These are phyloP conservation scores for Onychostruthus taczanowskii DNA, from an alignment of 2,113 vertebrate species.

Conservation along the genomic window DNA sequence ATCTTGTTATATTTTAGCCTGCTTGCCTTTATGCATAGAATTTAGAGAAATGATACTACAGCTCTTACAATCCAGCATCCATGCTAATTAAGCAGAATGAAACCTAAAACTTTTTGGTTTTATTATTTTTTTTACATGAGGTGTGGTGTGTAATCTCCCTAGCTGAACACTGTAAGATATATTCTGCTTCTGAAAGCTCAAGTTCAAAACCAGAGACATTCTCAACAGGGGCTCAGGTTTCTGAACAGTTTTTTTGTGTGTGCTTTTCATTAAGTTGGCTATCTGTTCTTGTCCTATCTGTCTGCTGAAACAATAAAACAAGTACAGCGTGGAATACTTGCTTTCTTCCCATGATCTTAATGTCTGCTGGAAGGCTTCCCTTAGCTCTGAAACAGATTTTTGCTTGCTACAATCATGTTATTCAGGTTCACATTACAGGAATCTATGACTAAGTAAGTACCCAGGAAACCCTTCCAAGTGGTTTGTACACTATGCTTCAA, in stretches of 20 bases:
- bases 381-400: neutral
- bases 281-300: neutral
- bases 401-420: neutral
- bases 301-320: neutral
- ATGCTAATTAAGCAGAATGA: neutral
- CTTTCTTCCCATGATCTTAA: neutral
- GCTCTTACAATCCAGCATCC: neutral
- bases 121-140: neutral
- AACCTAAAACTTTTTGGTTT: neutral
- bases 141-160: neutral
- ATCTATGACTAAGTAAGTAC: neutral
- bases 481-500: neutral
- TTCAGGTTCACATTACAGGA: neutral
- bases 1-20: neutral
- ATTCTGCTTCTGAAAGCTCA: neutral
- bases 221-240: neutral
- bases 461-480: neutral
- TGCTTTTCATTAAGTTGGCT: neutral
- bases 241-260: neutral
- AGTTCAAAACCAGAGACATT: neutral
- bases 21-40: neutral
- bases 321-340: neutral
- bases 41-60: neutral
- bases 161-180: neutral
- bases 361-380: neutral